Evolutionary conservation across 2,888 invertebrate genomes (phyloP), one percentile per base, ranked within the genome.

Genomic region (Dusona sp.): DNA sequence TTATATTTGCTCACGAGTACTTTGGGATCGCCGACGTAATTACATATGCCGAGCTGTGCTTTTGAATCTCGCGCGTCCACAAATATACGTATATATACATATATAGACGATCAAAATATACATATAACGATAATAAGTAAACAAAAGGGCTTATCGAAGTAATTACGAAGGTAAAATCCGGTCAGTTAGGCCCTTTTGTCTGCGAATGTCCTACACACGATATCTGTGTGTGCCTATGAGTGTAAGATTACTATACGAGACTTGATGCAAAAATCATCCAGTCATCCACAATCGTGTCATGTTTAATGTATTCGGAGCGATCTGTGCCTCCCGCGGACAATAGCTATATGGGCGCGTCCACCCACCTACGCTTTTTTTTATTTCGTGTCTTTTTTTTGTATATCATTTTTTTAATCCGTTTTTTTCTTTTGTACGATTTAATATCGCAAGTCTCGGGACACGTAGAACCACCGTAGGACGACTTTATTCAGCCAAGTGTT

Each of bases 261-360:
- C 90, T 90, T 88, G 88, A 88, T 87, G 86, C 86, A 90, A 88
- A 88, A 42, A 90, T 89, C 88, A 90, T 89, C 88, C 89, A 91
- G 90, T 91, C 91, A 91, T 90, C 89, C 89, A 86, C 88, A 75
- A 84, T 88, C 88, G 89, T 88, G 89, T 90, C 89, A 90, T 89
- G 89, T 91, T 91, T 91, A 91, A 91, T 92, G 92, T 89, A 91
- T 91, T 92, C 91, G 88, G 91, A 91, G 90, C 91, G 89, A 88
- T 89, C 86, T 88, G 85, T 84, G 81, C 85, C 80, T 78, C 83
- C 68, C 72, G 84, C 86, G 86, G 88, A 92, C 92, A 92, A 91
- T 91, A 88, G 90, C 79, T 86, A 88, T 86, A 89, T 92, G 91
- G 92, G 92, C 88, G 91, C 92, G 91, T 90, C 91, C 88, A 89